Percentiles rank a stretch among this genome's conserved stretches.
Conservation (phyloP, 2,113 vertebrate species). For the Planiliza haematocheilus region DNA sequence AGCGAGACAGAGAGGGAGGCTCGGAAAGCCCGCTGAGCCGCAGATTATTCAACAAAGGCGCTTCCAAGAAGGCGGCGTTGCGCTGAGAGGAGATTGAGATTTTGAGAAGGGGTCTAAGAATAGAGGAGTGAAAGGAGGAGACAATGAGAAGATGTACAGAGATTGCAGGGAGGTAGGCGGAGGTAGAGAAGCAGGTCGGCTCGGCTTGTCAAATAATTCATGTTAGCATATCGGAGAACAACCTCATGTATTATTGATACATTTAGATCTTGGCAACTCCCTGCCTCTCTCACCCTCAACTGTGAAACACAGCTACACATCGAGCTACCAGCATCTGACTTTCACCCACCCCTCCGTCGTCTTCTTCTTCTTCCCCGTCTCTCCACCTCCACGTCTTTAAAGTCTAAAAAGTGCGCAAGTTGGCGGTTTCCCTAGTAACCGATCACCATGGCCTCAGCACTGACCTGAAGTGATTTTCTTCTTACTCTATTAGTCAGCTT, state of each 20-base stretch:
- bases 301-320: constrained; percentile 23
- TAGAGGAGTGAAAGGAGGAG: constrained; percentile 22
- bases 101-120: constrained; percentile 30
- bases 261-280: constrained; percentile 50
- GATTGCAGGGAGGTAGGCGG: background rate
- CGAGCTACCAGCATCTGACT: constrained; percentile 22
- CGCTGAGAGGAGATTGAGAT: constrained; percentile 40
- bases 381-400: background rate
- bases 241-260: constrained; percentile 66
- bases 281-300: constrained; percentile 20
- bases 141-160: constrained; percentile 24
- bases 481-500: constrained; percentile 3
- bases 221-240: constrained; percentile 70
- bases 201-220: constrained; percentile 66
- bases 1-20: constrained; percentile 18
- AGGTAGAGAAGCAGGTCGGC: constrained; percentile 32
- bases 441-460: constrained; percentile 29
- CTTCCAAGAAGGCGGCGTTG: constrained; percentile 17
- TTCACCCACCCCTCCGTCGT: background rate
- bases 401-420: constrained; percentile 39
- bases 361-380: background rate
- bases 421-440: constrained; percentile 62
- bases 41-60: constrained; percentile 57
- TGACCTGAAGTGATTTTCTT: constrained; percentile 39
- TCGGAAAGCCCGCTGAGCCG: constrained; percentile 47